Base-by-base conservation (phyloP, 2,113 vertebrate genomes). In the Poeciliopsis occidentalis region DNA sequence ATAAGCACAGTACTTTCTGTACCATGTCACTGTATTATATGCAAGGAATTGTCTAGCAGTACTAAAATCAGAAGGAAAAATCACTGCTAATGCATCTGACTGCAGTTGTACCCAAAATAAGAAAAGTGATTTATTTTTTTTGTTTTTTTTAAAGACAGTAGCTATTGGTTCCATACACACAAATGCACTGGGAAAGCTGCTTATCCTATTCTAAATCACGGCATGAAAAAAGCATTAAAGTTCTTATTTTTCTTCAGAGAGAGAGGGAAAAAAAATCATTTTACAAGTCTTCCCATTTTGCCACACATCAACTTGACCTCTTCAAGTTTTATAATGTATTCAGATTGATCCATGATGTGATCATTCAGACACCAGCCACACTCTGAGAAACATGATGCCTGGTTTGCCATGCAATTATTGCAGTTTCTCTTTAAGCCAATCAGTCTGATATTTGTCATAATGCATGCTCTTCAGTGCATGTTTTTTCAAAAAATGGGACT, bases 1-100 rank as follows among this genome's bases (percentile, higher is more conserved):
- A 60, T 70, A 85, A 86, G 79, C 81, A 78, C 72, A 84, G 82
- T 63, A 66, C 57, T 78, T 70, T 71, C 11, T 30, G 30, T 2
- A 69, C 29, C 29, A 30, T 41, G 31, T 30, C 26, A 69, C 61
- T 6, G 60, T 22, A 75, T 57, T 69, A 51, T 44, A 60, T 57
- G 29, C 37, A 63, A 47, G 22, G 34, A 41, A 39, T 30, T 29
- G 22, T 22, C 17, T 63, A 8, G 19, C 30, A 4, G 1, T 32
- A 22, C 0, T 31, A 31, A 31, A 63, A 31, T 57, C 7, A 57
- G 22, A 57, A 57, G 7, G 24, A 24, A 8, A 57, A 8, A 24
- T 57, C 51, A 57, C 51, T 57, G 24, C 51, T 47, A 57, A 24
- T 24, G 22, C 22, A 57, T 24, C n/a, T n/a, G 22, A 11, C 51